Evolutionary conservation across 1,140 invertebrate genomes (phyloP), one percentile per base, ranked within the genome.

Genomic region (Ericerus pela): DNA sequence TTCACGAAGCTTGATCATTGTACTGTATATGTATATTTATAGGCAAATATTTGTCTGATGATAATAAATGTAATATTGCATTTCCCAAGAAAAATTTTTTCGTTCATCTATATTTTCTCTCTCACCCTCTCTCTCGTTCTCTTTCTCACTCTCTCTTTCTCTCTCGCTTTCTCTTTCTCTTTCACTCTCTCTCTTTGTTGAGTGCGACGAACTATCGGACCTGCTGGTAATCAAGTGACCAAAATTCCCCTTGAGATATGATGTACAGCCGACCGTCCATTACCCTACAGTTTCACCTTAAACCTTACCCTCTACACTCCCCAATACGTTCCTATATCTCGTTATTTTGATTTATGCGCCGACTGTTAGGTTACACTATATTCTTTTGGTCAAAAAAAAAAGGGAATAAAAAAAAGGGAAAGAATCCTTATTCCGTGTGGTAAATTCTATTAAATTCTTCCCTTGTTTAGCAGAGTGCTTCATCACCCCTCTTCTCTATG

Each of bases 391-490:
- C n/a, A n/a, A n/a, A n/a, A n/a, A n/a, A n/a, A n/a, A n/a, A n/a
- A n/a, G n/a, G n/a, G n/a, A n/a, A n/a, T n/a, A n/a, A n/a, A n/a
- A n/a, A n/a, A n/a, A n/a, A n/a, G n/a, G 41, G 20, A 24, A 47
- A 47, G 26, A 47, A 47, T 47, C 10, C 41, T 47, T 24, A 47
- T 47, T 47, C 18, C 16, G 41, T 24, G 20, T 24, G 41, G 41
- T 47, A 47, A 47, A 47, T 47, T 47, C 41, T 47, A 47, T 47
- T 47, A 47, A 47, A 47, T 47, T 47, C 41, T 47, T 47, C 41
- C 41, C 41, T 47, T 47, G 41, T 47, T 47, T 47, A 18, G 41
- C 11, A 47, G n/a, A n/a, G n/a, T n/a, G n/a, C n/a, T n/a, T n/a
- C n/a, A n/a, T n/a, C n/a, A n/a, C n/a, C n/a, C n/a, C n/a, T n/a